phyloP scores from a whole-genome alignment of 2,888 invertebrate genomes.

The Augochlorella aurata region DNA sequence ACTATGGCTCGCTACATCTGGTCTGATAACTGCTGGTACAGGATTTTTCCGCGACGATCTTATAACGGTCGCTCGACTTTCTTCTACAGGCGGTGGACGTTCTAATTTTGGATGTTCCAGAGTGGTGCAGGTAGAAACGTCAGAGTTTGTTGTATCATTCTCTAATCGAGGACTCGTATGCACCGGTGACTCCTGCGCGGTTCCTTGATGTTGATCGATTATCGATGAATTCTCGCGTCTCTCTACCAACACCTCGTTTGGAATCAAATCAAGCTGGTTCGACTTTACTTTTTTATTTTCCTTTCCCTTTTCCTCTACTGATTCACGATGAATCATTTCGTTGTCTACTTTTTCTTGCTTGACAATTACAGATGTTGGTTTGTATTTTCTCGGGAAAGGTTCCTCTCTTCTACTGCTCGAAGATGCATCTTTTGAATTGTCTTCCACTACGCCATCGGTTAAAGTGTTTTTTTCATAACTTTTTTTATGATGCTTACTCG shows the following conservation, averaged over 20 bases:
- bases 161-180: conserved; percentile 48
- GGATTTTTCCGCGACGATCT: conserved; percentile 13
- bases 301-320: too few species aligned
- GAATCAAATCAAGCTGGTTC: conserved; percentile 58
- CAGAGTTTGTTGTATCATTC: background rate
- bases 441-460: background rate
- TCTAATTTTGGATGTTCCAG: background rate
- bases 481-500: background rate
- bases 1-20: background rate
- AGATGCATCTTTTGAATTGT: background rate
- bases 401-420: background rate
- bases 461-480: background rate
- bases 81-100: background rate
- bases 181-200: conserved; percentile 10
- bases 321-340: background rate
- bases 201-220: conserved; percentile 9
- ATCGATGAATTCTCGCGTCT: background rate
- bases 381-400: background rate
- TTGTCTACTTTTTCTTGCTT: conserved; percentile 56
- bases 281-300: background rate
- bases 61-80: conserved; percentile 31
- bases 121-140: background rate
- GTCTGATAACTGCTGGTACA: background rate
- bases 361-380: conserved; percentile 42
- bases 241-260: conserved; percentile 30